Evolutionary conservation across 2,113 vertebrate genomes (phyloP).

Genomic region (Polypterus bichir): DNA sequence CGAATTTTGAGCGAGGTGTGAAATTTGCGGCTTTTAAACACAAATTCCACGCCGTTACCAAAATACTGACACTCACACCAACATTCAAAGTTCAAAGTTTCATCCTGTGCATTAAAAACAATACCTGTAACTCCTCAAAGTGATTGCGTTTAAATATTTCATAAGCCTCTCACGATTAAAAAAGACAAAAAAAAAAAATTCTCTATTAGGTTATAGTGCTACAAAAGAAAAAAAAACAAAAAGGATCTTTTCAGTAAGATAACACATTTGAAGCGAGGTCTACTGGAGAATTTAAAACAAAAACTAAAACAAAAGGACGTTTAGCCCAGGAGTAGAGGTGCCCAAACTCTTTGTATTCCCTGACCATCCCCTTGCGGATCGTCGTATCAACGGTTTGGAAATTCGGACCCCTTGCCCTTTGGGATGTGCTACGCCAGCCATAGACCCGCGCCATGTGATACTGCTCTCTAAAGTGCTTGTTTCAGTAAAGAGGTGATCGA

Average conservation of each 20-base stretch:
- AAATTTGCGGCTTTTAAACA: conserved; percentile 59
- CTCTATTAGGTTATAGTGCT: conserved; percentile 77
- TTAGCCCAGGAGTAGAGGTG: conserved; percentile 71
- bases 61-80: conserved; percentile 74
- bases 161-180: conserved; percentile 61
- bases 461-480: conserved; percentile 6
- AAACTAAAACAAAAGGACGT: conserved; percentile 34
- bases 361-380: conserved; percentile 1
- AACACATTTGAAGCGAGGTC: conserved; percentile 71
- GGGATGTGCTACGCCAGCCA: neutral
- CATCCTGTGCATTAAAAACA: conserved; percentile 83
- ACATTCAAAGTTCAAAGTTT: conserved; percentile 97
- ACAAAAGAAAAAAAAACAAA: conserved; percentile 54
- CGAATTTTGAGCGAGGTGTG: conserved; percentile 61
- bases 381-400: conserved; percentile 35
- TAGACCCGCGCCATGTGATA: neutral
- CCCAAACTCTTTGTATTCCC: conserved; percentile 65
- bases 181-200: conserved; percentile 45
- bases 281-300: conserved; percentile 40
- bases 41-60: conserved; percentile 39
- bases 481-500: conserved; percentile 27
- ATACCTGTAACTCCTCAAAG: conserved; percentile 77
- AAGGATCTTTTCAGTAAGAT: conserved; percentile 74
- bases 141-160: conserved; percentile 70
- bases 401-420: conserved; percentile 38